Conservation (phyloP, 2,888 invertebrate genomes). For the Zaprionus bogoriensis region DNA sequence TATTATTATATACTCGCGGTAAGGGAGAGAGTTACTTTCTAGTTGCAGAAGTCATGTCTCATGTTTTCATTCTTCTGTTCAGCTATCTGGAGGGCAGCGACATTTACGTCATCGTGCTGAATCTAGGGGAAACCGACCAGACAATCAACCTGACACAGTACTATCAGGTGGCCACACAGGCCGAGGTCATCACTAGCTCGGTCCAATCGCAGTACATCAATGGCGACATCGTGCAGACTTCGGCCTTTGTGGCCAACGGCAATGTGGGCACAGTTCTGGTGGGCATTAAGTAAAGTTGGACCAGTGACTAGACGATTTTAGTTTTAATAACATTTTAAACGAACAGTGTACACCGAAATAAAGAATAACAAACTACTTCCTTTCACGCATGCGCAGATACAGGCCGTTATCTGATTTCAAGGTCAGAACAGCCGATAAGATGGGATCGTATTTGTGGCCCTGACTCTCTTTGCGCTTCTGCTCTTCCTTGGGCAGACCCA, state of each 20-base stretch:
- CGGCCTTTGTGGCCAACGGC: conserved; percentile 63
- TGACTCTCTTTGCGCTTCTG: conserved; percentile 27
- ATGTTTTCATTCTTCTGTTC: background rate
- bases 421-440: conserved; percentile 83
- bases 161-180: conserved; percentile 64
- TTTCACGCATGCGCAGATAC: conserved; percentile 80
- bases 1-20: conserved; percentile 80
- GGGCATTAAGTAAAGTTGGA: conserved; percentile 40
- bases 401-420: conserved; percentile 84
- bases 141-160: conserved; percentile 82
- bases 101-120: conserved; percentile 83
- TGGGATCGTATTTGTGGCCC: conserved; percentile 80
- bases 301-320: background rate
- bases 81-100: conserved; percentile 75
- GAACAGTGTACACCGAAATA: background rate
- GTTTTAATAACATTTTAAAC: background rate
- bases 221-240: conserved; percentile 75
- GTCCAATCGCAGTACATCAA: conserved; percentile 78
- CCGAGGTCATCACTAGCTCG: conserved; percentile 81
- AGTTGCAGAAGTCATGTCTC: background rate
- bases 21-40: background rate
- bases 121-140: conserved; percentile 84
- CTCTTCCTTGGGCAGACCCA: conserved; percentile 51
- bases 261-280: conserved; percentile 80
- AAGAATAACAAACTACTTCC: conserved; percentile 36